A percentile compares a stretch with the other conserved stretches of the same genome.
phyloP scores from a whole-genome alignment of 2,888 invertebrate genomes.

The Lithophane semibrunnea region DNA sequence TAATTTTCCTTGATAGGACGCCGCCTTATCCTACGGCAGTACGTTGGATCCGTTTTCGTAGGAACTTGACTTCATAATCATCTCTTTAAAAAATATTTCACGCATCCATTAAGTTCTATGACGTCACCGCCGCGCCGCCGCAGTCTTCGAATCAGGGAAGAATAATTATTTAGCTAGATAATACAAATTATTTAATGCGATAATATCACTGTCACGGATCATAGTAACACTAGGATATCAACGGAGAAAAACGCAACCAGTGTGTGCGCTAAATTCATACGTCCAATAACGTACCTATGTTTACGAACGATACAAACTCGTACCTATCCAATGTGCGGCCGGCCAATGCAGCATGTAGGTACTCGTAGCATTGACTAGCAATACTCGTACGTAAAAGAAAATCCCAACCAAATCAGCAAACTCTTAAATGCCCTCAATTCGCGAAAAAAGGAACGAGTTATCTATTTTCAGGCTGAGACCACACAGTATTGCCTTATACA shows the following conservation, averaged over 20 bases:
- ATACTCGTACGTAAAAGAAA: neutral
- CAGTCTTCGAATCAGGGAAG: neutral
- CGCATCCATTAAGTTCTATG: too few relatives aligned
- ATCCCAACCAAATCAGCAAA: neutral
- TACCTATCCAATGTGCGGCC: too few relatives aligned
- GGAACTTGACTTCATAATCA: neutral
- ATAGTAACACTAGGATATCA: neutral
- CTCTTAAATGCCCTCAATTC: neutral
- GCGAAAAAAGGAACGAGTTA: neutral
- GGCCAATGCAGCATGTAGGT: neutral
- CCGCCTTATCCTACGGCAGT: too few relatives aligned
- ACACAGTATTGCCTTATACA: neutral
- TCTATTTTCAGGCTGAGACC: neutral
- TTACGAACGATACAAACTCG: neutral
- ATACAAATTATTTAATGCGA: neutral
- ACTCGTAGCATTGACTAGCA: neutral
- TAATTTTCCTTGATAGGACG: neutral
- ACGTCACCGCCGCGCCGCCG: neutral
- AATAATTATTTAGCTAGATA: neutral
- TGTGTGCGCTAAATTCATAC: neutral
- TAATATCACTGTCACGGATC: neutral
- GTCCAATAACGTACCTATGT: neutral
- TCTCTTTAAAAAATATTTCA: neutral
- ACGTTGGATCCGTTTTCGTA: neutral
- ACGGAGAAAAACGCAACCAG: neutral